A percentile compares a stretch with the other conserved stretches of the same genome.
Conservation (phyloP, 2,113 vertebrate species). For the Noctilio leporinus region DNA sequence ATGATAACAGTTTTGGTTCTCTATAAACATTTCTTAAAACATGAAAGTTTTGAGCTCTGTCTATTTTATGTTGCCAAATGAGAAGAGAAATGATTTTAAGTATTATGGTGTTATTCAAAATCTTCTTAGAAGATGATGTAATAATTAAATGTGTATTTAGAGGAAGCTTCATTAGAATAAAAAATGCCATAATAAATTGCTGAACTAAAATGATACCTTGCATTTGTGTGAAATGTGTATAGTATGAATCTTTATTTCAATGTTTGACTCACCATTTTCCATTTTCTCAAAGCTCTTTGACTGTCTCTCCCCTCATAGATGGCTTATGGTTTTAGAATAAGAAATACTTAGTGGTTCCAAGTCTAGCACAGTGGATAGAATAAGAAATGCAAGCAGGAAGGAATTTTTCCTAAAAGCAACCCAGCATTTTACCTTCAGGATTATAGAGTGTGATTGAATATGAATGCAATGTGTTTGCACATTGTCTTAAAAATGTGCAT, state of each 20-base stretch:
- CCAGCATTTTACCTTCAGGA: constrained; percentile 47
- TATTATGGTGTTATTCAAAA: neutral
- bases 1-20: neutral
- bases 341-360: no score
- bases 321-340: constrained; percentile 38
- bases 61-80: neutral
- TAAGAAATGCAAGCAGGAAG: constrained; percentile 44
- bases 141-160: neutral
- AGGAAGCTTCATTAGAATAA: neutral
- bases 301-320: constrained; percentile 5
- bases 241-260: neutral
- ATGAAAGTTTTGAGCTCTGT: neutral
- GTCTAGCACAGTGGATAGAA: no score
- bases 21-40: neutral
- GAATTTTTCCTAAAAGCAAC: constrained; percentile 56
- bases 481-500: constrained; percentile 58
- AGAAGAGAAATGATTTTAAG: neutral
- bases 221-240: neutral
- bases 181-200: neutral
- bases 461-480: neutral
- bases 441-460: constrained; percentile 58
- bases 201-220: neutral
- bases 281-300: constrained; percentile 27
- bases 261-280: constrained; percentile 29
- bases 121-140: neutral